Conservation (phyloP, 2,797 vertebrate species). For the Zonotrichia albicollis region DNA sequence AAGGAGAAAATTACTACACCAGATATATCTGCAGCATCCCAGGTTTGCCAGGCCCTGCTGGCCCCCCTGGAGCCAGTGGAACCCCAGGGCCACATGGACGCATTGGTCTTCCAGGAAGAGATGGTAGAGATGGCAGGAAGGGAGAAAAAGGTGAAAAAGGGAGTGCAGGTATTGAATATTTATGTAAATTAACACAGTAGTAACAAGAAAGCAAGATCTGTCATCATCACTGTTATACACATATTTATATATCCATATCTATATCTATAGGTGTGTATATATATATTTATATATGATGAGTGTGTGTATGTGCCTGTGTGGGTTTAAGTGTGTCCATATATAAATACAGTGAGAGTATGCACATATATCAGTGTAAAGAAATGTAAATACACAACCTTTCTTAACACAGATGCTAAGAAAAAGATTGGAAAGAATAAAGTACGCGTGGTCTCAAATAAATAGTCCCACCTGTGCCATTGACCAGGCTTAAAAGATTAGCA, state of each 20-base stretch:
- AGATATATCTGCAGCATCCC: constrained; percentile 92
- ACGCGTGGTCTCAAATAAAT: not conserved
- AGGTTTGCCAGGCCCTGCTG: constrained; percentile 85
- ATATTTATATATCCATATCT: no score
- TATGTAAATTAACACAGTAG: not conserved
- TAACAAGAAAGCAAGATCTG: not conserved
- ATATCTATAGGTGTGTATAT: no score
- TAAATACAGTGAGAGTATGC: not conserved
- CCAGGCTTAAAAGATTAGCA: not conserved
- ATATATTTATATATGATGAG: not conserved
- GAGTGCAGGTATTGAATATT: constrained; percentile 84
- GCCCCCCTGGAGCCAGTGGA: constrained; percentile 84
- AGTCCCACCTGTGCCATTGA: not conserved
- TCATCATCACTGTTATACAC: not conserved
- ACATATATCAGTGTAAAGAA: not conserved
- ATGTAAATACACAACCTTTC: not conserved
- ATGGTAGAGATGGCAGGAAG: constrained; percentile 95
- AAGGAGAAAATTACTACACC: constrained; percentile 81
- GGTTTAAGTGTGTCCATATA: not conserved
- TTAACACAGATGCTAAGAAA: not conserved
- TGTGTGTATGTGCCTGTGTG: not conserved
- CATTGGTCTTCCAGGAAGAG: constrained; percentile 93
- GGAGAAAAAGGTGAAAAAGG: constrained; percentile 95
- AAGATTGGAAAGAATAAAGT: not conserved
- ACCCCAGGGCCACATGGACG: constrained; percentile 86